These are phyloP conservation scores for Operophtera brumata DNA, from an alignment of 2,888 invertebrate species.

Conservation along the genomic window DNA sequence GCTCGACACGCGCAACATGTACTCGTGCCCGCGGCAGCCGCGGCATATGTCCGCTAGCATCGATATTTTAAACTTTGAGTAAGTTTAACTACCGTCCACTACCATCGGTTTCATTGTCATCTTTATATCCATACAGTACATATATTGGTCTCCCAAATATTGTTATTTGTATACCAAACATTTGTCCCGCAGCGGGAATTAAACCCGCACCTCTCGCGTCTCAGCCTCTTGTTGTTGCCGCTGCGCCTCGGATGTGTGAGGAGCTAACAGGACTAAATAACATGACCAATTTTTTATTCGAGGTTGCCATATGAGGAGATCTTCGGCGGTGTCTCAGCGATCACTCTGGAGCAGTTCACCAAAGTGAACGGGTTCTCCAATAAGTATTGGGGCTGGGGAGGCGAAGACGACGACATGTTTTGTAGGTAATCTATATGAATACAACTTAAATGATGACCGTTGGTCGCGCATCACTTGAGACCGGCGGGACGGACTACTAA, in stretches of 20 bases:
- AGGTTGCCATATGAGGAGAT: constrained; percentile 95
- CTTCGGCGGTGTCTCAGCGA: constrained; percentile 97
- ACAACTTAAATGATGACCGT: no score
- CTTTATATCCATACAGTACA: no score
- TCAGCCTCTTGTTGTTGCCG: no score
- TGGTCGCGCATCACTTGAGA: no score
- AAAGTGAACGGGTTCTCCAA: constrained; percentile 96
- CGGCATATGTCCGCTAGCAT: constrained; percentile 96
- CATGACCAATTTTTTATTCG: constrained; percentile 37
- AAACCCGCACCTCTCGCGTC: no score
- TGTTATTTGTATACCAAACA: no score
- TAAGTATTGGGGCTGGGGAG: constrained; percentile 99
- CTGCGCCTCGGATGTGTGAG: no score
- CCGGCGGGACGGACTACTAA: no score
- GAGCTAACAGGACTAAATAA: no score
- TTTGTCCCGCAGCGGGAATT: no score
- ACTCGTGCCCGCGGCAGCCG: constrained; percentile 94
- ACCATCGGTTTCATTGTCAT: no score
- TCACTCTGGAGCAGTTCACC: constrained; percentile 91
- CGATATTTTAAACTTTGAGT: constrained; percentile 91
- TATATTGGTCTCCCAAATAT: no score
- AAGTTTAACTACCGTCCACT: constrained; percentile 53
- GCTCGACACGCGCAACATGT: constrained; percentile 94
- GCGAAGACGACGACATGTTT: constrained; percentile 98
- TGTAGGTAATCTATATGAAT: constrained; percentile 78